Evolutionary conservation across 2,113 vertebrate species (phyloP).

Genomic region (Columbina picui): DNA sequence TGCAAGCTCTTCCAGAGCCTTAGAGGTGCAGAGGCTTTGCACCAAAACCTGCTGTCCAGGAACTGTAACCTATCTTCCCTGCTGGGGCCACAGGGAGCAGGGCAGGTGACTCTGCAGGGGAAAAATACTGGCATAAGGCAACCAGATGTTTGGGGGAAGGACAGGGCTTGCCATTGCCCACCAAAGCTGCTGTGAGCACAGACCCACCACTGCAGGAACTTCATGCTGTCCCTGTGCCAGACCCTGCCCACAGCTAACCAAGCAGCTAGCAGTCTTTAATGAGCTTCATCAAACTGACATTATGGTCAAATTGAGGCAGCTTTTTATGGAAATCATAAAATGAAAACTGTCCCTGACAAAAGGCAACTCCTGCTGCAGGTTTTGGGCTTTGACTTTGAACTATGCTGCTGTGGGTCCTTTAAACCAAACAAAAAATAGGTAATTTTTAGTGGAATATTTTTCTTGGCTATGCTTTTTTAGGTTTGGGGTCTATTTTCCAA

Average conservation of each 20-base stretch:
- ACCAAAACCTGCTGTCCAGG: neutral
- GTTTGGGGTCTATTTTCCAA: neutral
- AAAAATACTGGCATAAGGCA: rapidly evolving
- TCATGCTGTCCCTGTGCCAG: neutral
- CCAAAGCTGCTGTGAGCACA: neutral
- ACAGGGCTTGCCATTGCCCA: rapidly evolving
- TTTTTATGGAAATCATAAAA: neutral
- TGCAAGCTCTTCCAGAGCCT: neutral
- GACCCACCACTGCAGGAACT: neutral
- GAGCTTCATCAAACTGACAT: neutral
- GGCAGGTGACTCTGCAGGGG: neutral
- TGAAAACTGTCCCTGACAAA: neutral
- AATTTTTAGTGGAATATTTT: neutral
- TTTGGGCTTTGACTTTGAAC: neutral
- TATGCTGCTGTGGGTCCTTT: neutral
- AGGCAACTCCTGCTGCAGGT: neutral
- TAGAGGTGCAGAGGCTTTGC: neutral
- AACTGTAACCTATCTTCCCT: neutral
- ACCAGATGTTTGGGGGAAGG: neutral
- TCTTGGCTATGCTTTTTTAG: neutral
- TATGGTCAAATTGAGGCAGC: neutral
- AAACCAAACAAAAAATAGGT: neutral
- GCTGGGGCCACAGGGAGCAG: rapidly evolving
- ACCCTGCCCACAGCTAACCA: neutral
- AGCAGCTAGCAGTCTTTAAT: neutral